These are phyloP conservation scores for Meriones unguiculatus DNA, from an alignment of 2,113 vertebrate genomes.

Conservation along the genomic window DNA sequence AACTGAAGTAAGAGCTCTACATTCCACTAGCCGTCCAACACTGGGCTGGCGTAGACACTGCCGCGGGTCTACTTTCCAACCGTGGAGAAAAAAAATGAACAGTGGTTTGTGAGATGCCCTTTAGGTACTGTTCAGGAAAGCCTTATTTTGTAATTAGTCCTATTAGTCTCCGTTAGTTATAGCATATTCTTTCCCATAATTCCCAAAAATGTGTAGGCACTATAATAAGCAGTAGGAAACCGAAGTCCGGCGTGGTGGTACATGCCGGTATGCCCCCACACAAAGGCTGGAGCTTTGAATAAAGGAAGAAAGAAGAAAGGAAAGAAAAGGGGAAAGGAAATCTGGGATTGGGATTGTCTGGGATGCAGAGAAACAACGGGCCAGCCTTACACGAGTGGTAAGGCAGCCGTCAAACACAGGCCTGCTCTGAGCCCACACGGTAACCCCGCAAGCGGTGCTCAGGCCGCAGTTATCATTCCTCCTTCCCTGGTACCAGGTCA, in stretches of 20 bases:
- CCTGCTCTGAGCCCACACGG: not conserved
- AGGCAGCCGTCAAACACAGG: not conserved
- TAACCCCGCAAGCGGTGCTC: no score
- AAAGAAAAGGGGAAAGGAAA: not conserved
- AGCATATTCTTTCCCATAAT: not conserved
- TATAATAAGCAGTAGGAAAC: not conserved
- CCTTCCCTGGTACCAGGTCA: not conserved
- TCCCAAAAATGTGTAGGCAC: not conserved
- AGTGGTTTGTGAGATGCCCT: not conserved
- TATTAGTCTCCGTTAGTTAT: not conserved
- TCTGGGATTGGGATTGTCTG: not conserved
- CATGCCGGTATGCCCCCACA: not conserved
- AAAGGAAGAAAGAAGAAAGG: not conserved
- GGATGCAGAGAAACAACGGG: not conserved
- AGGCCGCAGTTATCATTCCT: not conserved
- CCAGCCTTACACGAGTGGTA: not conserved
- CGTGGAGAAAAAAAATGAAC: not conserved
- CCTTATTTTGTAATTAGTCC: not conserved
- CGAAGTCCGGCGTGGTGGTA: not conserved
- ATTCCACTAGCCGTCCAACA: not conserved
- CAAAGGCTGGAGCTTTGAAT: not conserved
- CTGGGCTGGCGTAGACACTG: not conserved
- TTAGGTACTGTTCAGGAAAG: not conserved
- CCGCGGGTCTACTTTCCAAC: not conserved
- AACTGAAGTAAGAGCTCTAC: not conserved